Evolutionary conservation across 2,113 vertebrate species (phyloP), one percentile per base, ranked within the genome.

Genomic region (Corythornis cristatus): DNA sequence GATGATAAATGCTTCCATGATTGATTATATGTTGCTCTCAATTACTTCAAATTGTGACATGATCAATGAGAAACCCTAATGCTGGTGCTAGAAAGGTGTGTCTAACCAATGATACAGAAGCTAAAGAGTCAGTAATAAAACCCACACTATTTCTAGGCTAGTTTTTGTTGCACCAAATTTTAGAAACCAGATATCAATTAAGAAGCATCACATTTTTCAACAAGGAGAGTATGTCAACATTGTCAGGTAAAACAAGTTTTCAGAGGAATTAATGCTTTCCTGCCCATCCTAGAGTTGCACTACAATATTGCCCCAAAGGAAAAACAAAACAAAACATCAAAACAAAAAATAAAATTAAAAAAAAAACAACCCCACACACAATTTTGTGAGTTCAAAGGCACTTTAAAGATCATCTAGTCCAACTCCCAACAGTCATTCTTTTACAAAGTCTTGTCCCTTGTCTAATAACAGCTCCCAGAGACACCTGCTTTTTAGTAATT

Each of bases 361-460:
- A 37, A 37, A 37, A 37, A 37, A 10, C 37, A 37, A 37, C 37
- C 37, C 37, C 37, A 10, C 37, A 37, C 37, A 37, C 37, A 37
- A 37, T 37, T 37, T 37, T 37, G 37, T 37, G 56, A n/a, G 31
- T 33, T 58, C 31, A 19, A 33, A 58, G 19, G 75, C 19, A 56
- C 21, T 4, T 21, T 31, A 26, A 33, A 40, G 7, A n/a, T 67
- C 12, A 25, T 16, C 17, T 42, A 25, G 37, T 64, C 31, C 43
- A 37, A 45, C 3, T 9, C 5, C 11, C 8, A 19, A 0, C 11
- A 40, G 31, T 22, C 5, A 1, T 53, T 33, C 54, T 71, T 16
- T 25, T 17, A 17, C n/a, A 35, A 18, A 46, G 45, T n/a, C 37
- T 45, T 37, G 17, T 31, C 12, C 31, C 46, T 25, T 72, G 5